phyloP scores from a whole-genome alignment of 2,113 vertebrate species.

The Rafetus swinhoei region DNA sequence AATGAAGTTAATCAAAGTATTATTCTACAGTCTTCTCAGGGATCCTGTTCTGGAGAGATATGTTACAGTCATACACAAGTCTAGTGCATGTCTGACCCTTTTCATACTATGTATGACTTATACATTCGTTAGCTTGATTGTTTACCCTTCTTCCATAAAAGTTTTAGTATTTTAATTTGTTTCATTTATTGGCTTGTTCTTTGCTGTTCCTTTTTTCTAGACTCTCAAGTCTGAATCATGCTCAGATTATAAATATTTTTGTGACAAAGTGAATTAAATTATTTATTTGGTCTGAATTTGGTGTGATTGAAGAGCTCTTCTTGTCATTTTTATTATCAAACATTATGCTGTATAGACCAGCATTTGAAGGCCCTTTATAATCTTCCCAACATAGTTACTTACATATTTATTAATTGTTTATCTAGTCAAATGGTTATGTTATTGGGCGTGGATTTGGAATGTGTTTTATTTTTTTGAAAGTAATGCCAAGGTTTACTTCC shows the following conservation, averaged over 20 bases:
- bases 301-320: not conserved
- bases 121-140: not conserved
- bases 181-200: not conserved
- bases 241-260: conserved; percentile 3
- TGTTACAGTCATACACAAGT: not conserved
- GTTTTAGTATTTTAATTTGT: not conserved
- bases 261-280: not conserved
- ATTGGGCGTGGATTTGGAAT: no score
- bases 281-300: no score
- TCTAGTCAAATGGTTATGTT: no score
- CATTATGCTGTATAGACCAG: not conserved
- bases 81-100: not conserved
- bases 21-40: not conserved
- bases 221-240: not conserved
- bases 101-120: not conserved
- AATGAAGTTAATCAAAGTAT: not conserved
- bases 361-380: not conserved
- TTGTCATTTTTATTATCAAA: not conserved
- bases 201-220: not conserved
- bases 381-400: not conserved
- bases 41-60: not conserved
- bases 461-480: no score
- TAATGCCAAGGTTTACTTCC: no score
- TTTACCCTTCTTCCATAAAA: not conserved
- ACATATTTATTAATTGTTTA: not conserved